Evolutionary conservation across 2,797 vertebrate species (phyloP).

Genomic region (Acestrorhynchus altus): DNA sequence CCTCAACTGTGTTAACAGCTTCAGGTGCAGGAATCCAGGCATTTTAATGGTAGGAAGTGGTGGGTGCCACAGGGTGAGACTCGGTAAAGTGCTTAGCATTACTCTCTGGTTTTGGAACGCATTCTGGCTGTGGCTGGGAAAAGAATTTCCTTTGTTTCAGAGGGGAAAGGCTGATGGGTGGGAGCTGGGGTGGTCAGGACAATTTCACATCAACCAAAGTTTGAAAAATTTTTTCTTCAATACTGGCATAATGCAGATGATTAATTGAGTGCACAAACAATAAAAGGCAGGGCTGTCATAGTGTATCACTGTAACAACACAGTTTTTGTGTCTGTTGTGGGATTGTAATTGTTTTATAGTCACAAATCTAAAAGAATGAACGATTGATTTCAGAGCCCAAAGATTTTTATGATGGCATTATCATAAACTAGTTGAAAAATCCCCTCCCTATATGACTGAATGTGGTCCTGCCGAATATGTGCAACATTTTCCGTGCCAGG

Average conservation of each 20-base stretch:
- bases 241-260: slow-evolving; percentile 26
- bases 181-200: slow-evolving; percentile 28
- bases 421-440: slow-evolving; percentile 23
- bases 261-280: slow-evolving; percentile 28
- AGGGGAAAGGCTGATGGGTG: slow-evolving; percentile 14
- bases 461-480: slow-evolving; percentile 25
- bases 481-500: slow-evolving; percentile 28
- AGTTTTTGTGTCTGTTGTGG: slow-evolving; percentile 6
- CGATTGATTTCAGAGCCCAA: slow-evolving; percentile 43
- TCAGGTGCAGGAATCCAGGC: slow-evolving; percentile 60
- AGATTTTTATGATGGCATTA: slow-evolving; percentile 34
- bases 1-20: slow-evolving; percentile 53
- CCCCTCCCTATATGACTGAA: slow-evolving; percentile 17
- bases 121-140: slow-evolving; percentile 15
- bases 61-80: slow-evolving; percentile 50
- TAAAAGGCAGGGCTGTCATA: background rate
- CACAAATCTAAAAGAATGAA: slow-evolving; percentile 25
- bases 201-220: slow-evolving; percentile 38
- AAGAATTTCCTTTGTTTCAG: slow-evolving; percentile 60
- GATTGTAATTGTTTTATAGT: slow-evolving; percentile 39
- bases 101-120: slow-evolving; percentile 50
- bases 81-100: slow-evolving; percentile 46
- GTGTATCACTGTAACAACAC: slow-evolving; percentile 6
- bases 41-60: slow-evolving; percentile 60
- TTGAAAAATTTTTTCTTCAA: background rate